A percentile compares a stretch with the other conserved stretches of the same genome.
phyloP scores from a whole-genome alignment of 2,797 vertebrate genomes.

The Agapornis canus region DNA sequence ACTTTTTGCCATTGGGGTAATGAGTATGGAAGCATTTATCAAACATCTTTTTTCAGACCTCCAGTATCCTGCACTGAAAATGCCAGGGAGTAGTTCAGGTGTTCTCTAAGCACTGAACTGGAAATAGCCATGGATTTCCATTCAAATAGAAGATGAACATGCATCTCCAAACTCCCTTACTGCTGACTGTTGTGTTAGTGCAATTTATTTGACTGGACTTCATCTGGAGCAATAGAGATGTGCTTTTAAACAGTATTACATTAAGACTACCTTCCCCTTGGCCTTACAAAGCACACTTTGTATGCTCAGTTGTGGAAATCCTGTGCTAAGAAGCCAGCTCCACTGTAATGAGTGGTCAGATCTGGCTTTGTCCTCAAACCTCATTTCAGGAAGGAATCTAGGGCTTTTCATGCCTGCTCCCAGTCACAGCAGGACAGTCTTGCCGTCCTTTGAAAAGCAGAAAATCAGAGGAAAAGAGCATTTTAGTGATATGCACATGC shows the following conservation, averaged over 20 bases:
- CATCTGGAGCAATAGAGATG: neutral
- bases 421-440: neutral
- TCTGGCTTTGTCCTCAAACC: neutral
- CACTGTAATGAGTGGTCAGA: neutral
- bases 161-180: neutral
- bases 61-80: neutral
- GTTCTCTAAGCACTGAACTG: neutral
- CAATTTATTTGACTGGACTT: neutral
- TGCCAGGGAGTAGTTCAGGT: neutral
- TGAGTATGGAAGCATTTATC: neutral
- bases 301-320: neutral
- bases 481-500: neutral
- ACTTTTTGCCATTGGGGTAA: neutral
- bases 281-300: neutral
- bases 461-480: conserved; percentile 21
- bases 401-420: neutral
- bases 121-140: neutral
- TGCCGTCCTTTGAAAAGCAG: neutral
- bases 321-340: neutral
- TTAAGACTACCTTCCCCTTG: neutral
- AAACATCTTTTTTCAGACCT: neutral
- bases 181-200: neutral
- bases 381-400: conserved; percentile 26
- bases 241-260: neutral
- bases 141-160: neutral